A percentile compares a stretch with the other conserved stretches of the same genome.
phyloP scores from a whole-genome alignment of 2,888 invertebrate species.

The Phania funesta region DNA sequence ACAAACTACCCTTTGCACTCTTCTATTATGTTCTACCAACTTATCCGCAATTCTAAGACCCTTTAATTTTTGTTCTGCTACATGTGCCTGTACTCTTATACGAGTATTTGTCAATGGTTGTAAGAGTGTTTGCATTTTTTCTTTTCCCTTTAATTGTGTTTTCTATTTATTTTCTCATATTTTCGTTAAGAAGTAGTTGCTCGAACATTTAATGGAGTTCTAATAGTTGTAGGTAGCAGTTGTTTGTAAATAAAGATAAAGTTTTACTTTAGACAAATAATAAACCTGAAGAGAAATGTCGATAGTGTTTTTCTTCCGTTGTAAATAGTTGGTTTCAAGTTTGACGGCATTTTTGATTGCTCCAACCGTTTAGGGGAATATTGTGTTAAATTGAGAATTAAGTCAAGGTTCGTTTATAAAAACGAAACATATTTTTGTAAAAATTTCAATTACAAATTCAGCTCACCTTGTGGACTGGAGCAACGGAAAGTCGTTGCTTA shows the following conservation, averaged over 20 bases:
- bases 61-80: no score
- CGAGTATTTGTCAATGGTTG: no score
- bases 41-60: no score
- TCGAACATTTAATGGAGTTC: slow-evolving; percentile 24
- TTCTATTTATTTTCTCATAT: background rate
- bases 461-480: no score
- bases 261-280: slow-evolving; percentile 47
- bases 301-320: background rate
- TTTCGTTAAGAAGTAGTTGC: slow-evolving; percentile 24
- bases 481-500: no score
- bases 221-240: slow-evolving; percentile 31
- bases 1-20: no score
- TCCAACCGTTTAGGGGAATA: background rate
- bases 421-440: no score
- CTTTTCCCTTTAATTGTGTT: background rate
- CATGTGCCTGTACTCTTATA: no score
- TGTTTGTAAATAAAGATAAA: slow-evolving; percentile 41
- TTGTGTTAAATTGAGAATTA: no score
- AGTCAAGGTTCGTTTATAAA: no score
- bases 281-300: slow-evolving; percentile 8
- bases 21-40: no score
- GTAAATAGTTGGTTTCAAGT: background rate
- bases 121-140: background rate
- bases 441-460: no score
- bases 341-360: background rate